Conservation (phyloP, 2,113 vertebrate genomes). For the Phalacrocorax carbo region DNA sequence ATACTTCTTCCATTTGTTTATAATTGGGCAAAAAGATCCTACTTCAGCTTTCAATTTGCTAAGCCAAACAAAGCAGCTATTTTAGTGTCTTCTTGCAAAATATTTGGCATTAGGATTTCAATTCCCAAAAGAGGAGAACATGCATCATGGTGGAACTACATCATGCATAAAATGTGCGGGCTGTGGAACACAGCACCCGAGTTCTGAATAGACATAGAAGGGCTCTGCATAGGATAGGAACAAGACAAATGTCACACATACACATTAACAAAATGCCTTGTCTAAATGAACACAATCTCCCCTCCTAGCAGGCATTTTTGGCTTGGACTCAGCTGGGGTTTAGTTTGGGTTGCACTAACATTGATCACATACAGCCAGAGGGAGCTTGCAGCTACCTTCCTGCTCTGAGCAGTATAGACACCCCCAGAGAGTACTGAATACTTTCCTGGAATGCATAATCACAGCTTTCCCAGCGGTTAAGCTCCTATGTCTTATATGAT, state of each 20-base stretch:
- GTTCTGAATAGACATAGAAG: neutral
- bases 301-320: neutral
- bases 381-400: neutral
- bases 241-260: neutral
- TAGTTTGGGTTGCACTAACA: neutral
- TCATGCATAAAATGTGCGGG: neutral
- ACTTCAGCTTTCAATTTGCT: neutral
- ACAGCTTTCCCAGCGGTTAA: neutral
- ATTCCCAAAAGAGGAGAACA: neutral
- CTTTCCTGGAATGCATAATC: neutral
- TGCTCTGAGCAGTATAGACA: neutral
- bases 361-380: neutral
- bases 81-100: neutral
- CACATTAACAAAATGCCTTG: accelerated
- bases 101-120: neutral
- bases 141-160: neutral
- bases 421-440: neutral
- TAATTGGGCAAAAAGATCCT: neutral
- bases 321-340: neutral
- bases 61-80: neutral
- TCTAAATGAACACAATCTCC: neutral
- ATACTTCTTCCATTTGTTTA: neutral
- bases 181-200: neutral
- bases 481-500: neutral
- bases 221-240: neutral